Evolutionary conservation across 2,888 invertebrate genomes (phyloP), one percentile per base, ranked within the genome.

Genomic region (Lymantria dispar): DNA sequence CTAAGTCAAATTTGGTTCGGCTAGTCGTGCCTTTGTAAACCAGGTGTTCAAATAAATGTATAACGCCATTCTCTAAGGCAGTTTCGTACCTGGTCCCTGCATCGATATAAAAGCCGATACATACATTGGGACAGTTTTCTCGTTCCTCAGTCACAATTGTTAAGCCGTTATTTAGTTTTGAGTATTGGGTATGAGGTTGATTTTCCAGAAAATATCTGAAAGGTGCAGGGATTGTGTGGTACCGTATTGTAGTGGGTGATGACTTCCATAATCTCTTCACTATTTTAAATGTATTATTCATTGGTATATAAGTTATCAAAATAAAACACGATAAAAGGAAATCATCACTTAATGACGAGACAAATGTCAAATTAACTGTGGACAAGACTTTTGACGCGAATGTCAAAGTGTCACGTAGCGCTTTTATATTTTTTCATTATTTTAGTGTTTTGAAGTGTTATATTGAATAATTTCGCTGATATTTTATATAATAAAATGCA

Each of bases 91-190:
- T 68, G 1, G 88, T 71, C 8, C 90, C 90, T 0, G 75, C 83
- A 43, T 86, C 79, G 1, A 84, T 70, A 50, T 74, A 88, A 1
- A 88, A 48, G 0, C 83, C 86, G 2, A 89, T 47, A 48, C 78
- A 79, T 0, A 70, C 74, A 45, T 77, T 68, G 38, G 95, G 94
- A 12, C 96, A 94, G 15, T 97, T 96, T 15, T 13, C 14, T 56
- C 96, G 96, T 78, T 98, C 97, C 50, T 99, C 98, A 8, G 98
- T 97, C 2, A 98, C 99, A 5, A 99, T 94, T 65, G 96, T 93
- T 70, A 99, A 92, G 0, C 98, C 98, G 84, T 96, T 98, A 33
- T 93, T 89, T 49, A 98, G 85, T 13, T 93, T 93, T 0, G 97
- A 95, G 9, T 95, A 93, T 72, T 93, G 92, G 48, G 95, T 94